phyloP scores from a whole-genome alignment of 2,888 invertebrate genomes.

The Pasiphila rectangulata region DNA sequence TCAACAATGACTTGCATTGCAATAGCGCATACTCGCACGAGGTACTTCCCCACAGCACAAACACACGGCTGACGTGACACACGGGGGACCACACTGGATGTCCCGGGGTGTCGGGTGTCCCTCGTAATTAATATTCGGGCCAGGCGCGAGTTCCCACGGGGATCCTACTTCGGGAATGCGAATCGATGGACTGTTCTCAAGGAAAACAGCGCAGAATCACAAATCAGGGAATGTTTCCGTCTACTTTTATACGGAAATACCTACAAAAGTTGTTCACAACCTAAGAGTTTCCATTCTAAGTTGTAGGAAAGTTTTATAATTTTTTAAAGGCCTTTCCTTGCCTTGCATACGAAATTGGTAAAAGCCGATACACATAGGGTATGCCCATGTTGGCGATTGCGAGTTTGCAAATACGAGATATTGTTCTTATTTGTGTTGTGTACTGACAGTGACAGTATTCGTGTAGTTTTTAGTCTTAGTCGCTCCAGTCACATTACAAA shows the following conservation, averaged over 20 bases:
- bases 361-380: not conserved
- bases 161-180: conserved; percentile 6
- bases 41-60: too few relatives aligned
- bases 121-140: conserved; percentile 22
- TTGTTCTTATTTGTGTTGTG: too few relatives aligned
- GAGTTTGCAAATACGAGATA: too few relatives aligned
- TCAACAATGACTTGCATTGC: too few relatives aligned
- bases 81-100: not conserved
- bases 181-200: conserved; percentile 19
- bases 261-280: not conserved
- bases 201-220: conserved; percentile 16
- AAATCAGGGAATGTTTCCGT: conserved; percentile 9
- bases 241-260: conserved; percentile 2
- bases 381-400: too few relatives aligned
- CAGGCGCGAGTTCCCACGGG: conserved; percentile 34
- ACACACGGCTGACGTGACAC: conserved; percentile 8
- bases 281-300: not conserved
- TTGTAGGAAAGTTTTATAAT: not conserved
- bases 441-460: too few relatives aligned
- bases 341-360: not conserved
- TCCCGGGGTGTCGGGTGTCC: too few relatives aligned
- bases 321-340: too few relatives aligned
- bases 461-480: too few relatives aligned
- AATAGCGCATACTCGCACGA: too few relatives aligned
- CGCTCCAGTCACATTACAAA: too few relatives aligned